These are phyloP conservation scores for Xanthorhoe designata DNA, from an alignment of 2,888 invertebrate species.

Conservation along the genomic window DNA sequence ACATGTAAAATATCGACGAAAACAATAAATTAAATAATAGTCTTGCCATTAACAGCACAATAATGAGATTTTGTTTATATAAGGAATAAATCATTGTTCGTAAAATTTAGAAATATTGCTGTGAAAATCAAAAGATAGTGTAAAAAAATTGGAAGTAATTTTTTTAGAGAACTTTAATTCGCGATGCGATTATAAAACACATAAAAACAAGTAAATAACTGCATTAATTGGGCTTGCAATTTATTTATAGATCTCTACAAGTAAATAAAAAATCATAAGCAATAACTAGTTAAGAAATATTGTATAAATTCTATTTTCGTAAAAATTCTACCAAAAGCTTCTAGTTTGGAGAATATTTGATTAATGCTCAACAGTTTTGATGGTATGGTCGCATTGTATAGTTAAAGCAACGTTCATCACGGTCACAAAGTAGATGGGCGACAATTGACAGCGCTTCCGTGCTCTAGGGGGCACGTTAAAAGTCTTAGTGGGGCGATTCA, in stretches of 20 bases:
- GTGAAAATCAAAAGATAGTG: not conserved
- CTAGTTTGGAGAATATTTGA: no score
- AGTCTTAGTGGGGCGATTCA: no score
- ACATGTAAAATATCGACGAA: constrained; percentile 8
- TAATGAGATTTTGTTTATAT: constrained; percentile 17
- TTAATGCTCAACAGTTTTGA: no score
- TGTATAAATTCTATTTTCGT: constrained; percentile 12
- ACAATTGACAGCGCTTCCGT: no score
- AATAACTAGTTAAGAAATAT: constrained; percentile 5
- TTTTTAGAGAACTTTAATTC: no score
- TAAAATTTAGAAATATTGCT: not conserved
- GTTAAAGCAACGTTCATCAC: no score
- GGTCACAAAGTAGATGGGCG: no score
- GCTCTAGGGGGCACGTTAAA: no score
- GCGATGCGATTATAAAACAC: no score
- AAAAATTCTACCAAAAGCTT: not conserved
- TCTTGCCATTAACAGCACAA: constrained; percentile 14
- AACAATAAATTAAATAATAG: constrained; percentile 1
- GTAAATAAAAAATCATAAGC: not conserved
- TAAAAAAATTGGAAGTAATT: no score
- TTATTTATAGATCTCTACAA: not conserved
- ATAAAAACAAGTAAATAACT: no score
- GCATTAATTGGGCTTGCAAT: not conserved
- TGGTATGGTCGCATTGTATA: no score
- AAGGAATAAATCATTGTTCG: constrained; percentile 14